Evolutionary conservation across 2,888 invertebrate species (phyloP).

Genomic region (Hydroisotoma schaefferi): DNA sequence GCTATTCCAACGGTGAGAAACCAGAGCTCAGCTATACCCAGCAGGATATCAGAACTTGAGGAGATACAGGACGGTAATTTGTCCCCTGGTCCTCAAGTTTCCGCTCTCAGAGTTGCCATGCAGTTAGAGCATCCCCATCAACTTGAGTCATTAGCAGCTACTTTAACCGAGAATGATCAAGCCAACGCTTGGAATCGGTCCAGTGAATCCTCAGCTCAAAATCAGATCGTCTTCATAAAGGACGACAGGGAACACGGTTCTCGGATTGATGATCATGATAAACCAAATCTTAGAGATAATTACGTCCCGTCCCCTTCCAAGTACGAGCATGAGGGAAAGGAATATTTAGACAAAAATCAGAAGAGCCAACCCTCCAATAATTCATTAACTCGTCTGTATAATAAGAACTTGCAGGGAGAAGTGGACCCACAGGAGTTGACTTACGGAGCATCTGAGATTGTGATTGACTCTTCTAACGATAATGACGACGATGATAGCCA

Average conservation of each 20-base stretch:
- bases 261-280: conserved; percentile 6
- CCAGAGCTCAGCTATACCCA: background rate
- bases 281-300: conserved; percentile 11
- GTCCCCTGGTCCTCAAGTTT: conserved; percentile 1
- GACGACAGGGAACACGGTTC: too few relatives aligned
- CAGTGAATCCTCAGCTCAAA: conserved; percentile 1
- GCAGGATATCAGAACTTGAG: background rate
- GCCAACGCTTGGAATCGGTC: background rate
- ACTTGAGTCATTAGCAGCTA: conserved; percentile 13
- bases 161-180: conserved; percentile 1
- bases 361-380: background rate
- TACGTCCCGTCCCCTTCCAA: conserved; percentile 6
- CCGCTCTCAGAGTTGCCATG: conserved; percentile 4
- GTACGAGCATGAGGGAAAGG: background rate
- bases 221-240: too few relatives aligned
- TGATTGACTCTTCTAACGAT: conserved; percentile 35
- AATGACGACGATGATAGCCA: conserved; percentile 30
- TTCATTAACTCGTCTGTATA: conserved; percentile 1
- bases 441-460: conserved; percentile 37
- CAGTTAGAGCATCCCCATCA: background rate
- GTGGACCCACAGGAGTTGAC: conserved; percentile 18
- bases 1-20: too few relatives aligned
- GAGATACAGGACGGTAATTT: conserved; percentile 5
- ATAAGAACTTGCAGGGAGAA: conserved; percentile 6
- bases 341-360: background rate